phyloP scores from a whole-genome alignment of 2,797 vertebrate species.

The Catostomus latipinnis region DNA sequence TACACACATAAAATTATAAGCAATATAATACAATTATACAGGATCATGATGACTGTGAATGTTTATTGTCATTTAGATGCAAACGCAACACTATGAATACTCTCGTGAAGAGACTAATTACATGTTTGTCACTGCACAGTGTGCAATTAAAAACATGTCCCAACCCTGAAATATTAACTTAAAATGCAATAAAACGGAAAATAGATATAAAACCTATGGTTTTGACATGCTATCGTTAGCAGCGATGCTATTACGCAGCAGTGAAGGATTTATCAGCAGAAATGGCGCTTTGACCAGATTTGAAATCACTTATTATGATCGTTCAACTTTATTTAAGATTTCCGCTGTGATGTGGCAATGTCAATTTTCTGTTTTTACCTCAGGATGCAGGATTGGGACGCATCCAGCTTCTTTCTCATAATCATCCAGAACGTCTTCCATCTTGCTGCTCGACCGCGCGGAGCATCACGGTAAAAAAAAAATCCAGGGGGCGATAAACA shows the following conservation, averaged over 20 bases:
- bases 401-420: constrained; percentile 95
- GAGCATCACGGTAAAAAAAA: constrained; percentile 87
- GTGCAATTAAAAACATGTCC: neutral
- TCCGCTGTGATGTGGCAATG: neutral
- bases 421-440: constrained; percentile 96
- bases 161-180: neutral
- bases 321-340: neutral
- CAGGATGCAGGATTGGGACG: constrained; percentile 93
- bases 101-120: neutral
- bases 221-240: constrained; percentile 37
- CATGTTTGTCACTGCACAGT: neutral
- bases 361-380: constrained; percentile 79
- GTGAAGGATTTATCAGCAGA: neutral
- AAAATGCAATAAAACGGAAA: neutral
- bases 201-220: neutral
- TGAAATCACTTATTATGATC: neutral
- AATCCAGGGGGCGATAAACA: constrained; percentile 50
- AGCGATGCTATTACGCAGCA: constrained; percentile 51
- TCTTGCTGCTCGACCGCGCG: constrained; percentile 89
- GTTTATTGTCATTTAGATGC: constrained; percentile 14
- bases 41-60: neutral
- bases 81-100: constrained; percentile 22
- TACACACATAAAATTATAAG: neutral
- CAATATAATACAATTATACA: no score
- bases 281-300: neutral